These are phyloP conservation scores for Xenopus tropicalis DNA, from an alignment of 2,113 vertebrate species.

Conservation along the genomic window UCB_Xtro_10.0 CM004445.2:48774501-48775000, in stretches of 20 bases:
- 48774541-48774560: slow-evolving; percentile 17
- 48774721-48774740: slow-evolving; percentile 44
- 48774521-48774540: slow-evolving; percentile 23
- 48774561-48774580: slow-evolving; percentile 20
- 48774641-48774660: slow-evolving; percentile 32
- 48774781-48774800: slow-evolving; percentile 49
- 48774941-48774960: neutral
- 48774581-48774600: slow-evolving; percentile 43
- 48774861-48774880: slow-evolving; percentile 2
- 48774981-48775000: neutral
- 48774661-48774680: slow-evolving; percentile 43
- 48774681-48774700: slow-evolving; percentile 63
- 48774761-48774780: slow-evolving; percentile 47
- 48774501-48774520: slow-evolving; percentile 12
- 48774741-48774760: slow-evolving; percentile 49
- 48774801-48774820: slow-evolving; percentile 43
- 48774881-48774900: slow-evolving; percentile 1
- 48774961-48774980: neutral
- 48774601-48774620: slow-evolving; percentile 37
- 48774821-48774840: neutral
- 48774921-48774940: neutral
- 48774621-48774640: slow-evolving; percentile 47
- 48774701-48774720: slow-evolving; percentile 50
- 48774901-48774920: slow-evolving; percentile 22
- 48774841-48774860: neutral